A percentile compares a stretch with the other conserved stretches of the same genome.
Evolutionary conservation across 2,113 vertebrate species (phyloP).

Genomic region (Mirounga angustirostris): DNA sequence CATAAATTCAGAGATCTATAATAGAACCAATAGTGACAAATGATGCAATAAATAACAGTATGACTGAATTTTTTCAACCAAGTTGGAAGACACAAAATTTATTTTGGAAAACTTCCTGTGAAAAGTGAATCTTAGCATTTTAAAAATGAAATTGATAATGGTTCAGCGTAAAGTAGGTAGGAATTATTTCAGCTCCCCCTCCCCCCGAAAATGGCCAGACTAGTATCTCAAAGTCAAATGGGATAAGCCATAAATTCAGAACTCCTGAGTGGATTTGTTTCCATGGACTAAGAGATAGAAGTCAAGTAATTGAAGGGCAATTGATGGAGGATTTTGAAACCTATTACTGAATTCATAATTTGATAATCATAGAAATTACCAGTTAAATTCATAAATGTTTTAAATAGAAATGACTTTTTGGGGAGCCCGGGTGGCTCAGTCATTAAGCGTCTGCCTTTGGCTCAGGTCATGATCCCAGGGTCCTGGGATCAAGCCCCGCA

Average conservation of each 20-base stretch:
- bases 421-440: too few relatives aligned
- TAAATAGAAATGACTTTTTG: neutral
- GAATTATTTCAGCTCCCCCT: neutral
- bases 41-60: neutral
- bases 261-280: neutral
- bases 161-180: neutral
- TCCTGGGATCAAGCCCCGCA: too few relatives aligned
- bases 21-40: neutral
- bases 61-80: neutral
- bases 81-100: neutral
- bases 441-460: too few relatives aligned
- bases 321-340: constrained; percentile 24
- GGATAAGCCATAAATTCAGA: constrained; percentile 28
- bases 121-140: constrained; percentile 38
- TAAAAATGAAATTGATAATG: neutral
- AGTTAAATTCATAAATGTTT: constrained; percentile 40
- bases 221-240: neutral
- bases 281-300: neutral
- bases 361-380: constrained; percentile 5
- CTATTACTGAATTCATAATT: neutral
- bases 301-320: neutral
- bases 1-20: neutral
- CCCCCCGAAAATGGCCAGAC: neutral
- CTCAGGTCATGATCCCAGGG: too few relatives aligned
- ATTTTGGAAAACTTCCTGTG: constrained; percentile 31